Percentiles rank a stretch among this genome's conserved stretches.
Conservation (phyloP, 2,113 vertebrate species). For the Axis porcinus region DNA sequence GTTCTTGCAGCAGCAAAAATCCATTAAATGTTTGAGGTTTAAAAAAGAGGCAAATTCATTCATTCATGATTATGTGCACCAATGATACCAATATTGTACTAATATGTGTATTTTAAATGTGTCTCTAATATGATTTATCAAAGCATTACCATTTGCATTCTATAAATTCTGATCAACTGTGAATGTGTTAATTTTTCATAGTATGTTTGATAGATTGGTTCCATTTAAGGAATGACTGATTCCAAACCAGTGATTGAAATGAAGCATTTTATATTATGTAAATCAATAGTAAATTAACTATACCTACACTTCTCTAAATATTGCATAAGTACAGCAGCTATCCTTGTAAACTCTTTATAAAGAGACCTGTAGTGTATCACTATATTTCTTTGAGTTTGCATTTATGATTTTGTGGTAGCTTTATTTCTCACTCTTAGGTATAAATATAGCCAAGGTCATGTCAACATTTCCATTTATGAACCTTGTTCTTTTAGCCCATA, state of each 20-base stretch:
- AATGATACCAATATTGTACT: slow-evolving; percentile 56
- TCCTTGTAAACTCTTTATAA: slow-evolving; percentile 46
- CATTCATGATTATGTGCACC: slow-evolving; percentile 69
- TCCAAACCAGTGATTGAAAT: slow-evolving; percentile 42
- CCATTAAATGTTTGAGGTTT: slow-evolving; percentile 79
- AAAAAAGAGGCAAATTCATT: slow-evolving; percentile 71
- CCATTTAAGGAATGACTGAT: slow-evolving; percentile 34
- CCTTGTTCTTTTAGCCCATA: slow-evolving; percentile 55
- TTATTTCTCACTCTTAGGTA: slow-evolving; percentile 53
- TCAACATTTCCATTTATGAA: slow-evolving; percentile 63
- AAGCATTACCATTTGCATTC: slow-evolving; percentile 6
- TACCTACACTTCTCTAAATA: slow-evolving; percentile 12
- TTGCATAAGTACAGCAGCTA: slow-evolving; percentile 31
- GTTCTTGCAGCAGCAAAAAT: slow-evolving; percentile 84
- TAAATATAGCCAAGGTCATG: slow-evolving; percentile 55
- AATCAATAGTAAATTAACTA: slow-evolving; percentile 28
- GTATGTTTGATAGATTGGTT: slow-evolving; percentile 15
- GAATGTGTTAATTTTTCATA: slow-evolving; percentile 50
- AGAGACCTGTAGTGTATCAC: background rate
- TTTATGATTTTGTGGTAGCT: slow-evolving; percentile 36
- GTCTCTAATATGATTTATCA: slow-evolving; percentile 8
- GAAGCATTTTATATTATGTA: slow-evolving; percentile 51
- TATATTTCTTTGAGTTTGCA: slow-evolving; percentile 55
- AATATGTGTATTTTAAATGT: slow-evolving; percentile 47
- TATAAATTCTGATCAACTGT: background rate